Conservation (phyloP, 2,888 invertebrate genomes). For the Neuroscelio doddi region DNA sequence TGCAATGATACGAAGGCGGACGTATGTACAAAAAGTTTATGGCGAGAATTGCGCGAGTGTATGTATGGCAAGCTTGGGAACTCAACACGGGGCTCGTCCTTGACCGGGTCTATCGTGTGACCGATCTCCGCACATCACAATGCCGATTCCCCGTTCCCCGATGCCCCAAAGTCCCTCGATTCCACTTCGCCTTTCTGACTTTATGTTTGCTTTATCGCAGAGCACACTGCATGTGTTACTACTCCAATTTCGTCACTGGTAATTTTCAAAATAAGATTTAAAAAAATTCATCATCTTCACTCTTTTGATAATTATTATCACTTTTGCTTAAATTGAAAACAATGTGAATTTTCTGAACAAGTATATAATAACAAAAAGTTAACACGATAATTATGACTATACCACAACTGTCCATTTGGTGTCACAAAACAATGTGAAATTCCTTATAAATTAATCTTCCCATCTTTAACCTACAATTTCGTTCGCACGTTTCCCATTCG, state of each 20-base stretch:
- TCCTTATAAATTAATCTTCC: too few relatives aligned
- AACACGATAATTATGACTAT: too few relatives aligned
- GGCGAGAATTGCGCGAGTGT: constrained; percentile 44
- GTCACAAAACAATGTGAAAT: too few relatives aligned
- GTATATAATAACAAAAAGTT: too few relatives aligned
- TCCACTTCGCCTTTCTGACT: constrained; percentile 40
- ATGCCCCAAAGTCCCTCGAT: constrained; percentile 45
- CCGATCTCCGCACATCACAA: constrained; percentile 69
- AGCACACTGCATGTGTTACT: constrained; percentile 17
- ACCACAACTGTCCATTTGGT: too few relatives aligned
- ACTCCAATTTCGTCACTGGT: too few relatives aligned
- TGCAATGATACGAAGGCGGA: constrained; percentile 41
- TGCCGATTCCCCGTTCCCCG: constrained; percentile 57
- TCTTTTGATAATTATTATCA: too few relatives aligned
- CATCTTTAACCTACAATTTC: too few relatives aligned
- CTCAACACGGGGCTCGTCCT: constrained; percentile 67
- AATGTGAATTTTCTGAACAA: too few relatives aligned
- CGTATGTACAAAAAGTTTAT: constrained; percentile 28
- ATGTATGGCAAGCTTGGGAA: constrained; percentile 63
- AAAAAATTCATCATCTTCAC: too few relatives aligned
- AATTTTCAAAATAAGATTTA: too few relatives aligned
- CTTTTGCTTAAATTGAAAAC: too few relatives aligned
- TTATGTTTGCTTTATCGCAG: constrained; percentile 23
- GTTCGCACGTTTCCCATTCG: constrained; percentile 33
- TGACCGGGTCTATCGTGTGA: constrained; percentile 71